A percentile compares a stretch with the other conserved stretches of the same genome.
These are phyloP conservation scores for Pogoniulus pusillus DNA, from an alignment of 2,797 vertebrate species.

Conservation along the genomic window DNA sequence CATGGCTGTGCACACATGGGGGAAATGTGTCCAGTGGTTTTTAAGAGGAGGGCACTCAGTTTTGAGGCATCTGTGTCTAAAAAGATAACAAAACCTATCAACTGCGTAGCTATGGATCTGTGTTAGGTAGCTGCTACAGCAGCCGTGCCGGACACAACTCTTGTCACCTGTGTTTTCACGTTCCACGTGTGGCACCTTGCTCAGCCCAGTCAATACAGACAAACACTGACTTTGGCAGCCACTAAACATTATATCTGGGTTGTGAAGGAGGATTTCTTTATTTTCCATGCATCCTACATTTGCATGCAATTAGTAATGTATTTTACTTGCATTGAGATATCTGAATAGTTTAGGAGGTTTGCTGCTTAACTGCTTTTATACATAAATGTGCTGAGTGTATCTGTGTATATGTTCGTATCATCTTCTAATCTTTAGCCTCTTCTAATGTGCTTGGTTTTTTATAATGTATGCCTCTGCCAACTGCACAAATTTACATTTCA, in stretches of 20 bases:
- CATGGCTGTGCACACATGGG: not conserved
- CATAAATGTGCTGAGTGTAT: not conserved
- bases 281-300: not conserved
- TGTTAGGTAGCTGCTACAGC: not conserved
- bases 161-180: not conserved
- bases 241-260: not conserved
- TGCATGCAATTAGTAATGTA: not conserved
- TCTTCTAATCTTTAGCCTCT: not conserved
- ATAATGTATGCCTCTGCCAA: not conserved
- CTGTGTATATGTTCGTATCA: not conserved
- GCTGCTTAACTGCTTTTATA: not conserved
- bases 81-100: not conserved
- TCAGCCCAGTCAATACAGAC: not conserved
- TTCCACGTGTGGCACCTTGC: accelerated
- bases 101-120: not conserved
- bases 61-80: not conserved
- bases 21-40: not conserved
- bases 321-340: not conserved
- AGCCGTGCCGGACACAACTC: not conserved
- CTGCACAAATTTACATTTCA: not conserved
- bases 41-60: not conserved
- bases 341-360: not conserved
- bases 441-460: not conserved
- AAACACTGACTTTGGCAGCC: not conserved
- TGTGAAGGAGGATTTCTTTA: not conserved